These are phyloP conservation scores for Conistra vaccinii DNA, from an alignment of 2,888 invertebrate genomes.

Conservation along the genomic window DNA sequence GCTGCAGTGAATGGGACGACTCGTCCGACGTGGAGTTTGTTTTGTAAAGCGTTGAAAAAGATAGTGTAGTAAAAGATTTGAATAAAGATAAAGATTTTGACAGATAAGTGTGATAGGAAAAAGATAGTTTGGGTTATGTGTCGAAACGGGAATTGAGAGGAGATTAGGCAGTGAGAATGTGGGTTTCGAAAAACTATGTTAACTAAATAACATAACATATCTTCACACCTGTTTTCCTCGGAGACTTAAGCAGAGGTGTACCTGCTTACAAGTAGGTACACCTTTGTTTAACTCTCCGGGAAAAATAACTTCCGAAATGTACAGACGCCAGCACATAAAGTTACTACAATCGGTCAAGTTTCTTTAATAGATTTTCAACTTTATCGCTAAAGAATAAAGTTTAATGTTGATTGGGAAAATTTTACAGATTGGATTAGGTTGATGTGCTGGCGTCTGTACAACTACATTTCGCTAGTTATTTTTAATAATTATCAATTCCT, in stretches of 20 bases:
- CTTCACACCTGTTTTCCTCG: background rate
- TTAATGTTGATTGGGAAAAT: too few relatives aligned
- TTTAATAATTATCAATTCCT: too few relatives aligned
- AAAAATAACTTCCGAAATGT: too few relatives aligned
- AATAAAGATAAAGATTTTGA: constrained; percentile 17
- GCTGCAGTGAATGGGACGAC: constrained; percentile 43
- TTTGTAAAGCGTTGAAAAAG: constrained; percentile 34
- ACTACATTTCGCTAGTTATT: background rate
- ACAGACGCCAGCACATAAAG: too few relatives aligned
- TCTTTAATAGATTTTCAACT: too few relatives aligned
- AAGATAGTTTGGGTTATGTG: background rate
- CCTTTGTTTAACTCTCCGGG: too few relatives aligned
- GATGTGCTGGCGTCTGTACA: too few relatives aligned
- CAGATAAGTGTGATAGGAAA: background rate
- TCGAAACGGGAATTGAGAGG: background rate
- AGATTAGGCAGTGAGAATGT: background rate
- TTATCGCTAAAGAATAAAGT: too few relatives aligned
- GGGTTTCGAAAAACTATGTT: background rate
- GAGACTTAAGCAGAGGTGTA: background rate
- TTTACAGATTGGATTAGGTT: too few relatives aligned
- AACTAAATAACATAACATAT: background rate
- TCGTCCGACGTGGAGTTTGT: constrained; percentile 31
- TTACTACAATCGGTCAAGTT: too few relatives aligned
- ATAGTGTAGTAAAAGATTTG: constrained; percentile 23
- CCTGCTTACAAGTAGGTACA: too few relatives aligned